These are phyloP conservation scores for Dione juno DNA, from an alignment of 2,888 invertebrate genomes.

Conservation along the genomic window DNA sequence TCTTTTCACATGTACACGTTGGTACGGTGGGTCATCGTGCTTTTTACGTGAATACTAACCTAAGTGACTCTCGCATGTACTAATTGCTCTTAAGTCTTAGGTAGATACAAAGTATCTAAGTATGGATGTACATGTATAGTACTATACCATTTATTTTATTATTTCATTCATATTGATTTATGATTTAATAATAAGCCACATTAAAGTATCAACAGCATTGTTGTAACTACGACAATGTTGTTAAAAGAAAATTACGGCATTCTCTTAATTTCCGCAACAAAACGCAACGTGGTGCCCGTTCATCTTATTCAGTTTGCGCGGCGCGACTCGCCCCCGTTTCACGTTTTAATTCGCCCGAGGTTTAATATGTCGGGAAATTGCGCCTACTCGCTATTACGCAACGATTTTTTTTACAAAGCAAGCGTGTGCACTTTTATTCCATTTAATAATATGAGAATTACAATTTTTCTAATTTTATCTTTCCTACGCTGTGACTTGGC, in stretches of 20 bases:
- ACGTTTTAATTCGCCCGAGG: conserved; percentile 31
- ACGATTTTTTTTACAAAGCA: conserved; percentile 29
- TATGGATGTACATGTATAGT: too few relatives aligned
- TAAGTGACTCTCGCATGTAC: too few relatives aligned
- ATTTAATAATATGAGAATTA: conserved; percentile 17
- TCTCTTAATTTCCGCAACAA: conserved; percentile 23
- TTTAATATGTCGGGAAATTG: conserved; percentile 36
- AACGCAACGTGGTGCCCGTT: conserved; percentile 24
- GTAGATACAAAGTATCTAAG: too few relatives aligned
- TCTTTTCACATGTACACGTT: too few relatives aligned
- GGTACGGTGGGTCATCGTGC: too few relatives aligned
- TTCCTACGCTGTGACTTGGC: background rate
- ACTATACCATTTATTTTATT: too few relatives aligned
- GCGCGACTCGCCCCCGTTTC: conserved; percentile 30
- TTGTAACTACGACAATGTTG: background rate
- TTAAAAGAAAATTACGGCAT: background rate
- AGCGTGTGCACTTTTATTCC: conserved; percentile 24
- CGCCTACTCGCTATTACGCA: conserved; percentile 32
- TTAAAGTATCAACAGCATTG: background rate
- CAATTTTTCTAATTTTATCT: conserved; percentile 19
- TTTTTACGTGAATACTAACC: too few relatives aligned
- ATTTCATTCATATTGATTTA: too few relatives aligned
- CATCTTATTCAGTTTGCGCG: conserved; percentile 32
- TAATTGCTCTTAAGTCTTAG: too few relatives aligned
- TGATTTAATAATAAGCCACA: too few relatives aligned